Base-by-base conservation (phyloP, 2,113 vertebrate species). In the Hirundichthys speculiger region DNA sequence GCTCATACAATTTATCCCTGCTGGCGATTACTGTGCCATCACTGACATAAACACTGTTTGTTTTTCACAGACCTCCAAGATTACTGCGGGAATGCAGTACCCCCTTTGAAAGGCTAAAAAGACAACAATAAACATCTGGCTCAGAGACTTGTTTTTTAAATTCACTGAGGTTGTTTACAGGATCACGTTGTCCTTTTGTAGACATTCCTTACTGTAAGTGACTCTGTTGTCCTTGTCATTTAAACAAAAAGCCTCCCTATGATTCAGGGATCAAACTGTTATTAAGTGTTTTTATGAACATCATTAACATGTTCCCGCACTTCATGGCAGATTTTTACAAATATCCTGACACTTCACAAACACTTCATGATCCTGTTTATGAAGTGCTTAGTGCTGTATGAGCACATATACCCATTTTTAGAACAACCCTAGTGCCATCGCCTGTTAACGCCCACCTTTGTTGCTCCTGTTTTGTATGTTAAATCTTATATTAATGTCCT, bases 1-100 rank as follows among this genome's bases (percentile, higher is more conserved):
- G 74, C 52, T 48, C 73, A 40, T 67, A 68, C 66, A 75, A 34
- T 85, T 66, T 57, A 80, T 74, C 63, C 58, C 9, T 68, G 39
- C 27, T 22, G 50, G 63, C 57, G 75, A 86, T 86, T 84, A 73
- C 64, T 39, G 68, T 66, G 56, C 75, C 81, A 80, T 81, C 34
- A 21, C 69, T 64, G 62, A 24, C 54, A 60, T 77, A 77, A 87
- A 82, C 74, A 82, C 22, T 45, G 16, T 56, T 75, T 83, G 46
- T 61, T 62, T 64, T 58, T 55, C 21, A 13, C 55, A 51, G 56
- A 75, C 77, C 55, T 61, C 38, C 68, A 41, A 2, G 19, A 65
- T 77, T 64, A 70, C 62, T 48, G 53, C 13, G 30, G 59, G 64
- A 77, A 50, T 54, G 58, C 21, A 49, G 53, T 22, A 61, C 77